Evolutionary conservation across 2,797 vertebrate species (phyloP), one percentile per base, ranked within the genome.

Genomic region (Chelon labrosus): DNA sequence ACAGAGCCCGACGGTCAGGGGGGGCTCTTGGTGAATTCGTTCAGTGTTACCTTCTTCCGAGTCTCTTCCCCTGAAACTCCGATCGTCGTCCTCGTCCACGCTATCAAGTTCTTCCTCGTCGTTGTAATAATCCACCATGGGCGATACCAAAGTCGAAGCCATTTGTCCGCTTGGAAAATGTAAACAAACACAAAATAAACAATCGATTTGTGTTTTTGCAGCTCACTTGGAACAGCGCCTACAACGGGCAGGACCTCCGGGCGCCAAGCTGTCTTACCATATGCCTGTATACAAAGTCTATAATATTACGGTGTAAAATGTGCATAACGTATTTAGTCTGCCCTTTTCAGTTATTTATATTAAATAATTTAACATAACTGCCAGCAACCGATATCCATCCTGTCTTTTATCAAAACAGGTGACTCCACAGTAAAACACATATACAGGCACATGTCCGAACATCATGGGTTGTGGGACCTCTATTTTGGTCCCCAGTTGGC

Each of bases 61-160:
- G 80, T 98, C 97, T 75, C 97, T 95, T 37, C 96, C 97, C 61
- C 97, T 96, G 71, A 96, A 96, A 89, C 97, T 98, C 19, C 97
- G 96, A 69, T 98, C 97, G 38, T 98, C 97, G 62, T 98, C 98
- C 54, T 99, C 98, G 3, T 98, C 97, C 85, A 98, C 97, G 71
- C 96, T 97, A 70, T 97, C 96, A 37, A 98, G 96, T 44, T 98
- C 96, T 73, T 98, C 97, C 75, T 98, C 97, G 17, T 99, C 97
- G 0, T 98, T 98, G 78, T 97, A 99, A 89, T 97, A 98, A 83
- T 99, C 98, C 75, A 97, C 95, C 63, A 96, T 94, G 1, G 96
- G 95, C 7, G 96, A 96, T 44, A 97, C 79, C 73, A 96, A 88
- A 76, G 95, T 94, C 10, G 95, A 95, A 62, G 95, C 90, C 95